These are phyloP conservation scores for Cossypha caffra DNA, from an alignment of 2,797 vertebrate genomes.

Conservation along the genomic window DNA sequence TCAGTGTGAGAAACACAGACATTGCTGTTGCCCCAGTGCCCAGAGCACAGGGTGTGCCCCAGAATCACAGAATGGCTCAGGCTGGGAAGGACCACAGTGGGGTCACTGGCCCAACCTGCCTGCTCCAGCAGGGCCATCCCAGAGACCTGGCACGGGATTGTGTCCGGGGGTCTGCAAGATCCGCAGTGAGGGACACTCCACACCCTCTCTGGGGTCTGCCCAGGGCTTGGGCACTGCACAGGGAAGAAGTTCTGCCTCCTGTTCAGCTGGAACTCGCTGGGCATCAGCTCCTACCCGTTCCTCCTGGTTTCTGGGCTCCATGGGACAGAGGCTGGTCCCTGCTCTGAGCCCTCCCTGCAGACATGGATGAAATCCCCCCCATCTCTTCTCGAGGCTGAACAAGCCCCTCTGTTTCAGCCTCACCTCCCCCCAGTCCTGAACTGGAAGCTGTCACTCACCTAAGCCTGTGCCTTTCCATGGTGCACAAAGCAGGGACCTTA, in stretches of 20 bases:
- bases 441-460: not conserved
- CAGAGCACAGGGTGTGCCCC: not conserved
- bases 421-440: not conserved
- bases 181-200: not conserved
- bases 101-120: not conserved
- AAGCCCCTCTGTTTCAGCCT: not conserved
- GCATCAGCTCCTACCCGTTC: rapidly evolving
- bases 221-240: rapidly evolving
- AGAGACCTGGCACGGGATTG: rapidly evolving
- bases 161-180: not conserved
- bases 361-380: not conserved
- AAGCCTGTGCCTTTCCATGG: rapidly evolving
- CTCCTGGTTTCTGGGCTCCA: rapidly evolving
- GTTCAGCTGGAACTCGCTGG: not conserved
- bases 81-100: not conserved
- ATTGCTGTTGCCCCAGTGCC: rapidly evolving
- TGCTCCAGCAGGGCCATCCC: not conserved
- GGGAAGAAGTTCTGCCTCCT: not conserved
- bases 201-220: not conserved
- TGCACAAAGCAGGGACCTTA: not conserved
- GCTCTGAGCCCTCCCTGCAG: not conserved
- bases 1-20: rapidly evolving
- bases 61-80: rapidly evolving
- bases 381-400: rapidly evolving
- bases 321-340: not conserved